phyloP scores from a whole-genome alignment of 2,113 vertebrate genomes.

The Hippocampus guttulatus region DNA sequence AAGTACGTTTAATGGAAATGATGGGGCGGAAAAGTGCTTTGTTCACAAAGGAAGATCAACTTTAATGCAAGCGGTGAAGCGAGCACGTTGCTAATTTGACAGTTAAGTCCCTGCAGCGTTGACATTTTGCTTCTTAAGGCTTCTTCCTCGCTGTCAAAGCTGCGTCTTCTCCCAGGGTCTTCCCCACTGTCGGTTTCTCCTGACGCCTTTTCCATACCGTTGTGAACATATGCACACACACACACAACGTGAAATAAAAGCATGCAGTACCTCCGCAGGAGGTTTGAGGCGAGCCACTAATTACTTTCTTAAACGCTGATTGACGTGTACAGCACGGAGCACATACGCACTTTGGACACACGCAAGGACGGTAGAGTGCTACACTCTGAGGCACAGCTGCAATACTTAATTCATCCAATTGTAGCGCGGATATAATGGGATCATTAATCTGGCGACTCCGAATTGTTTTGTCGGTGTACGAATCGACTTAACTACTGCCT shows the following conservation, averaged over 20 bases:
- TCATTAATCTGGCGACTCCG: neutral
- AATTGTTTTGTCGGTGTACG: neutral
- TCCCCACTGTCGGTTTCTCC: neutral
- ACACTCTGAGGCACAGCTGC: constrained; percentile 15
- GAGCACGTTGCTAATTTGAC: constrained; percentile 6
- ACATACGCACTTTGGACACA: neutral
- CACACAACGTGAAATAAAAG: constrained; percentile 10
- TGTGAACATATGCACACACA: constrained; percentile 14
- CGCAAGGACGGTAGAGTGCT: constrained; percentile 7
- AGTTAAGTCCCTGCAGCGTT: constrained; percentile 1
- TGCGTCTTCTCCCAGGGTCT: constrained; percentile 3
- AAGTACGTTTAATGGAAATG: neutral
- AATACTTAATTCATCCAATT: constrained; percentile 14
- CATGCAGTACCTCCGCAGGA: constrained; percentile 43
- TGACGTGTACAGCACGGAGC: constrained; percentile 51
- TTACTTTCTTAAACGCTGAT: constrained; percentile 65
- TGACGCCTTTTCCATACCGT: neutral
- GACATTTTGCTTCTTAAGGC: neutral
- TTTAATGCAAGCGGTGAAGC: neutral
- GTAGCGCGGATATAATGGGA: constrained; percentile 9
- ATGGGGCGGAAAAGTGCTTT: neutral
- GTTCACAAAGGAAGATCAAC: neutral
- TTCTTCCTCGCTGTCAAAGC: constrained; percentile 3
- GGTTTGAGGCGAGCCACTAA: constrained; percentile 56
- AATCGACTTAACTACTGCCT: too few species aligned